Percentiles rank a stretch among this genome's conserved stretches.
These are phyloP conservation scores for Salvator merianae DNA, from an alignment of 2,113 vertebrate genomes.

Conservation along the genomic window DNA sequence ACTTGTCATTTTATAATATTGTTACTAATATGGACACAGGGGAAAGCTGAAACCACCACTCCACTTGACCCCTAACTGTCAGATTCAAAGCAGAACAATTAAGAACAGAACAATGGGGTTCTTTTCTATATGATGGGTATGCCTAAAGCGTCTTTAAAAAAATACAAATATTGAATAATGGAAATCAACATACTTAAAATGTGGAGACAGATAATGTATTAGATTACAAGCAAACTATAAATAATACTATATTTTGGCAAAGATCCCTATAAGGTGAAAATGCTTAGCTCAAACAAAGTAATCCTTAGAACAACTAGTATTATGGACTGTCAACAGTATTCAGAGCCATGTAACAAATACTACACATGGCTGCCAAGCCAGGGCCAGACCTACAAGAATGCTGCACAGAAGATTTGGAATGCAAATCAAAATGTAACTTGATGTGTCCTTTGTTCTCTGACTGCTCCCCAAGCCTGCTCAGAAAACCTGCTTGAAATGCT, in stretches of 20 bases:
- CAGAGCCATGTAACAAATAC: slow-evolving; percentile 62
- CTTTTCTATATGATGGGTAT: slow-evolving; percentile 41
- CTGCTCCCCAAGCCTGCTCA: slow-evolving; percentile 45
- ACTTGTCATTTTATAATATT: slow-evolving; percentile 58
- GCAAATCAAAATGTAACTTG: slow-evolving; percentile 73
- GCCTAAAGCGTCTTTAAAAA: slow-evolving; percentile 35
- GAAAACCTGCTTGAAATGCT: slow-evolving; percentile 73
- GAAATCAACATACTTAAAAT: slow-evolving; percentile 42
- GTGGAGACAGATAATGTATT: slow-evolving; percentile 29
- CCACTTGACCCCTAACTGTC: slow-evolving; percentile 51
- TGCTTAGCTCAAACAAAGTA: slow-evolving; percentile 50
- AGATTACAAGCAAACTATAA: not conserved
- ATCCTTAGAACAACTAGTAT: slow-evolving; percentile 70
- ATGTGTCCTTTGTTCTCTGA: slow-evolving; percentile 71
- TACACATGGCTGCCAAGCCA: slow-evolving; percentile 65
- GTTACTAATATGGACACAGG: slow-evolving; percentile 28
- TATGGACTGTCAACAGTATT: slow-evolving; percentile 70
- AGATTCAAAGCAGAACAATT: slow-evolving; percentile 39
- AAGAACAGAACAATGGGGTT: slow-evolving; percentile 64
- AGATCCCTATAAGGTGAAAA: slow-evolving; percentile 23
- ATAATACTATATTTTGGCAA: slow-evolving; percentile 17
- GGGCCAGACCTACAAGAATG: slow-evolving; percentile 59
- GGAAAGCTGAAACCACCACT: slow-evolving; percentile 55
- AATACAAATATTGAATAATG: not conserved
- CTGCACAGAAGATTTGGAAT: slow-evolving; percentile 69